A percentile compares a stretch with the other conserved stretches of the same genome.
phyloP scores from a whole-genome alignment of 2,888 invertebrate species.

The Holacanthella duospinosa region DNA sequence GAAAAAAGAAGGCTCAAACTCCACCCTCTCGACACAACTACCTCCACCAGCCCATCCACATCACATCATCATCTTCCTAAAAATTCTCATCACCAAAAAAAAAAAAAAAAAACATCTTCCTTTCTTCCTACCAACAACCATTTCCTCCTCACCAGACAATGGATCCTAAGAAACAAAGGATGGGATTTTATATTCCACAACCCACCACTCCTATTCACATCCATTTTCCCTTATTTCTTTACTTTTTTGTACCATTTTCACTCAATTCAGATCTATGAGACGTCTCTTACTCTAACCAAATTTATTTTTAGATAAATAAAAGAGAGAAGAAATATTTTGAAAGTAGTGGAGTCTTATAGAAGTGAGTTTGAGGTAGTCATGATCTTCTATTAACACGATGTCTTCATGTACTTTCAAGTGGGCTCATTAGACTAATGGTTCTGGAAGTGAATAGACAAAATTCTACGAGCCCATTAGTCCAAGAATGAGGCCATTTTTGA shows the following conservation, averaged over 20 bases:
- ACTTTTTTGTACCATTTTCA: not conserved
- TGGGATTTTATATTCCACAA: not conserved
- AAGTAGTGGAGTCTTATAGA: too few relatives aligned
- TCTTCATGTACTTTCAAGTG: too few relatives aligned
- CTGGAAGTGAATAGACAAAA: too few relatives aligned
- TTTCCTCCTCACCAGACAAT: not conserved
- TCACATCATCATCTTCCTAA: not conserved
- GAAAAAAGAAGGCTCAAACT: slow-evolving; percentile 18
- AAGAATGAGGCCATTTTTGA: too few relatives aligned
- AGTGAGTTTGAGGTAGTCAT: too few relatives aligned
- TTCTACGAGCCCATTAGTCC: too few relatives aligned
- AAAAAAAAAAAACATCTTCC: slow-evolving; percentile 10
- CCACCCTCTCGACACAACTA: too few relatives aligned
- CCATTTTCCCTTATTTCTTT: not conserved
- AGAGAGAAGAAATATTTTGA: too few relatives aligned
- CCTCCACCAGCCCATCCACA: not conserved
- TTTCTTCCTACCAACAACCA: not conserved
- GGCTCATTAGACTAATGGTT: too few relatives aligned
- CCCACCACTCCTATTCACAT: not conserved
- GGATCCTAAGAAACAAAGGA: not conserved
- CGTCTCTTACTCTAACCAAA: too few relatives aligned
- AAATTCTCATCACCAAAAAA: not conserved
- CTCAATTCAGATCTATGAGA: not conserved
- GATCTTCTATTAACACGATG: too few relatives aligned
- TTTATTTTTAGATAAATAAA: too few relatives aligned